Evolutionary conservation across 2,113 vertebrate species (phyloP).

Genomic region (human (Homo sapiens)): DNA sequence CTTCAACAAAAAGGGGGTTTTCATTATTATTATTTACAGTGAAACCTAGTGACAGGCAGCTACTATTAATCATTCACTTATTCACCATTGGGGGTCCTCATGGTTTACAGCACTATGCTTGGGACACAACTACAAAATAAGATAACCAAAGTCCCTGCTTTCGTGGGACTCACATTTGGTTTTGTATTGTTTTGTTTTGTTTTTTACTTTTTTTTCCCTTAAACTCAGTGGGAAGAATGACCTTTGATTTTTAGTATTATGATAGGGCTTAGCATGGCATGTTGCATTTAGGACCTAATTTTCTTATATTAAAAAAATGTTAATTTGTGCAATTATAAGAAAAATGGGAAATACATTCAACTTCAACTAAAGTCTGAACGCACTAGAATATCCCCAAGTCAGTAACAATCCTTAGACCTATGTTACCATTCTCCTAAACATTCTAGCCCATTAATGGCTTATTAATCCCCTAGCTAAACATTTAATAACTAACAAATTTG

Average conservation of each 20-base stretch:
- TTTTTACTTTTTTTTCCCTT: no score
- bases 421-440: neutral
- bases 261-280: neutral
- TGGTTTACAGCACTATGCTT: neutral
- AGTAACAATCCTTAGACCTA: neutral
- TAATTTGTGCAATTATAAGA: slow-evolving; percentile 1
- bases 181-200: neutral
- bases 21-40: slow-evolving; percentile 35
- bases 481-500: neutral
- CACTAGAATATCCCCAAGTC: neutral
- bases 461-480: neutral
- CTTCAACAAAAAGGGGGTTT: slow-evolving; percentile 57
- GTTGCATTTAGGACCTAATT: slow-evolving; percentile 21
- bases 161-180: neutral
- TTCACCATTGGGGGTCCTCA: neutral
- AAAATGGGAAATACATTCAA: slow-evolving; percentile 9
- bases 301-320: slow-evolving; percentile 9
- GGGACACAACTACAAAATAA: neutral
- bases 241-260: neutral
- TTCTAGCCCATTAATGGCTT: neutral
- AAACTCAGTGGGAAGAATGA: no score
- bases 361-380: neutral
- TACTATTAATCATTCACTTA: slow-evolving; percentile 32
- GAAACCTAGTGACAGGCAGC: neutral
- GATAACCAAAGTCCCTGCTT: neutral